Base-by-base conservation (phyloP, 1,140 invertebrate species). In the Drosophila hydei region DNA sequence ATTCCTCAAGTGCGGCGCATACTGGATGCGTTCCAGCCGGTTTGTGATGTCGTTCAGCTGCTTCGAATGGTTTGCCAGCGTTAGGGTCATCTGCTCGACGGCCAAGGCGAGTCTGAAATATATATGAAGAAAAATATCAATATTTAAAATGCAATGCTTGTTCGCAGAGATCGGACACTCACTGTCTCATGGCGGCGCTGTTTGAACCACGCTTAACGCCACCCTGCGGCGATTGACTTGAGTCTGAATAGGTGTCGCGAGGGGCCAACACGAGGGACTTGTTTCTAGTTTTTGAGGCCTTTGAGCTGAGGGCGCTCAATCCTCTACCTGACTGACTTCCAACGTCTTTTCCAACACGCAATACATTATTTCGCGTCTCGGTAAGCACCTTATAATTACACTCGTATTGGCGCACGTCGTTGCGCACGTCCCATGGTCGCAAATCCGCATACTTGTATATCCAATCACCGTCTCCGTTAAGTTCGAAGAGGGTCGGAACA, bases 331-430 rank as follows among this genome's bases (percentile, higher is more conserved):
- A 54, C 18, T 9, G 77, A 48, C 12, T 67, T 45, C 0, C 43
- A 18, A 8, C 62, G 8, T 38, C 30, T 2, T 18, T 9, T 1
- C 3, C 42, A 38, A 30, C 11, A 4, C 76, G 76, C 47, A 64
- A 21, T 3, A 72, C 63, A 52, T 74, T 94, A 89, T 96, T 95
- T 42, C 94, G 93, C 8, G 95, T 96, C 90, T 95, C 94, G 19
- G 96, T 96, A 61, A 94, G 92, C 14, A 96, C 94, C 55, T 94
- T 92, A 81, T 94, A 96, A 65, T 95, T 93, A 60, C 93, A 92
- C 89, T 97, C 96, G 80, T 95, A 97, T 90, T 97, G 96, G 40
- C 95, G 93, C 4, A 97, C 92, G 92, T 97, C 96, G 80, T 97
- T 97, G 61, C 95, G 93, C 1, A 94, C 94, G 92, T 97, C 96